Evolutionary conservation across 1,140 invertebrate species (phyloP).

Genomic region (Mactra quadrangularis): DNA sequence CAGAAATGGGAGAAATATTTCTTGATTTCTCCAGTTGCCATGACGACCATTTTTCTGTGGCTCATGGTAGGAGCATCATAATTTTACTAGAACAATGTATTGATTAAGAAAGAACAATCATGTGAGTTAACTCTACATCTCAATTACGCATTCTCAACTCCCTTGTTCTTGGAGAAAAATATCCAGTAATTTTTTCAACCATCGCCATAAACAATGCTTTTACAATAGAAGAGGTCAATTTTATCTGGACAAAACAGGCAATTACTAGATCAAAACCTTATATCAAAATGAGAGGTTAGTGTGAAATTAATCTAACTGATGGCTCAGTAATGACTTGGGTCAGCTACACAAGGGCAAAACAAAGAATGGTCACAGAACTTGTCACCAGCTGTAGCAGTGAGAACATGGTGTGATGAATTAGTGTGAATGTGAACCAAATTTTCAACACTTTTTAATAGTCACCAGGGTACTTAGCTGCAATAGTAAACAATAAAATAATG

Average conservation of each 20-base stretch:
- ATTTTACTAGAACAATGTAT: conserved; percentile 58
- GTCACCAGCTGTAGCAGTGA: too few species aligned
- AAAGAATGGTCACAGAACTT: too few species aligned
- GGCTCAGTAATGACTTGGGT: too few species aligned
- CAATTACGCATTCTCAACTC: conserved; percentile 8
- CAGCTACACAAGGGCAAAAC: too few species aligned
- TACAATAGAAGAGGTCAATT: neutral
- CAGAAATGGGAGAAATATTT: conserved; percentile 49
- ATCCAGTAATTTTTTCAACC: too few species aligned
- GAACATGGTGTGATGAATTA: too few species aligned
- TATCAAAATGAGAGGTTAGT: neutral
- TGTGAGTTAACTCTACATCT: conserved; percentile 30
- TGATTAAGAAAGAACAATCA: conserved; percentile 41
- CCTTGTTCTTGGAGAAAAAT: conserved; percentile 10
- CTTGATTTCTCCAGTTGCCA: conserved; percentile 2
- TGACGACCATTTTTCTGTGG: conserved; percentile 17
- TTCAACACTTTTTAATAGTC: too few species aligned
- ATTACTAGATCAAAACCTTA: neutral
- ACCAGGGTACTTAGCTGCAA: too few species aligned
- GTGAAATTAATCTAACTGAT: neutral
- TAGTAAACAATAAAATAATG: too few species aligned
- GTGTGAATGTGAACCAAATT: too few species aligned
- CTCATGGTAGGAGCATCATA: conserved; percentile 23
- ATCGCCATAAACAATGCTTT: conserved; percentile 16
- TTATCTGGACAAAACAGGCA: neutral